Percentiles rank a stretch among this genome's conserved stretches.
phyloP scores from a whole-genome alignment of 2,888 invertebrate genomes.

The Mythimna impura region DNA sequence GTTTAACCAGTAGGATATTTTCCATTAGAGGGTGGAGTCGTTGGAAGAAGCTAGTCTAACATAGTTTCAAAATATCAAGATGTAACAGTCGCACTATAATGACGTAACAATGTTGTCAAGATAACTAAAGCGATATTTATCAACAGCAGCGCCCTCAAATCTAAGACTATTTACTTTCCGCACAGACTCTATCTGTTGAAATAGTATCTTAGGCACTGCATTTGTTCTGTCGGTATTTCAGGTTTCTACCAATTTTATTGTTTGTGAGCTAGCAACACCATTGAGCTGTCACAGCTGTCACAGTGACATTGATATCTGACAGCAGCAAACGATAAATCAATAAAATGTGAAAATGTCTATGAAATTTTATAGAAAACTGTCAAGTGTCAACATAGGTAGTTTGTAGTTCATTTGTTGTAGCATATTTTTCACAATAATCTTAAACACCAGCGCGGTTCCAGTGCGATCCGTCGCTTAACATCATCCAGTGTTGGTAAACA shows the following conservation, averaged over 20 bases:
- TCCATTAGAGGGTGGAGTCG: too few species aligned
- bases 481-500: conserved; percentile 37
- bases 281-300: neutral
- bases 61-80: too few species aligned
- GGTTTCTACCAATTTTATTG: conserved; percentile 1
- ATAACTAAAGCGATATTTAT: too few species aligned
- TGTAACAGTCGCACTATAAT: too few species aligned
- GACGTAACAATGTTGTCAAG: too few species aligned
- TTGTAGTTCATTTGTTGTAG: neutral
- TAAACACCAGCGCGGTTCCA: conserved; percentile 26
- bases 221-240: too few species aligned
- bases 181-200: too few species aligned
- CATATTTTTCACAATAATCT: conserved; percentile 7
- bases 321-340: conserved; percentile 39
- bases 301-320: conserved; percentile 26
- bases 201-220: too few species aligned
- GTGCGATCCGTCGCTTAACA: conserved; percentile 23
- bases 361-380: conserved; percentile 22
- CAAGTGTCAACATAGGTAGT: conserved; percentile 32
- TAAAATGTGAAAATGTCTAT: conserved; percentile 45
- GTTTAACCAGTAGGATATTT: too few species aligned
- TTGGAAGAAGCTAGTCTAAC: too few species aligned
- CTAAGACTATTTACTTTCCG: too few species aligned
- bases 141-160: too few species aligned
- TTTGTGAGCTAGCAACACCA: conserved; percentile 2